Evolutionary conservation across 2,888 invertebrate genomes (phyloP).

Genomic region (Mesopsocus fuscifrons): DNA sequence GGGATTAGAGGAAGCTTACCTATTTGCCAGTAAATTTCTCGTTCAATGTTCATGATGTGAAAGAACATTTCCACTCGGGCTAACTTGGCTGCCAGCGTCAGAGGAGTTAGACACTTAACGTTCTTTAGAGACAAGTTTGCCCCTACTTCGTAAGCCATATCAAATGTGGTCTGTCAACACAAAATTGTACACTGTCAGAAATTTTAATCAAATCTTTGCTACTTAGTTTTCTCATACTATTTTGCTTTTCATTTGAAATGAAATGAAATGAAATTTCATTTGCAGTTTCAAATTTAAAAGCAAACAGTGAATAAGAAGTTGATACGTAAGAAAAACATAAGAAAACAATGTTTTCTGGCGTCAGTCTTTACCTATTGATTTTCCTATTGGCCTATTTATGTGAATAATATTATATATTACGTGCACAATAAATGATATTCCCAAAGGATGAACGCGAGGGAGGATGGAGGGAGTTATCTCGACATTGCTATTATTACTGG

Average conservation of each 20-base stretch:
- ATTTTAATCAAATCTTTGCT: conserved; percentile 4
- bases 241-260: too few relatives aligned
- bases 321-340: too few relatives aligned
- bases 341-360: too few relatives aligned
- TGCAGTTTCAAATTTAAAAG: not conserved
- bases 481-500: too few relatives aligned
- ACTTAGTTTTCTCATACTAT: too few relatives aligned
- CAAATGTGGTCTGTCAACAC: conserved; percentile 56
- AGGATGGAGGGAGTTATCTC: too few relatives aligned
- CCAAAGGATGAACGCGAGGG: too few relatives aligned
- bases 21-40: conserved; percentile 95
- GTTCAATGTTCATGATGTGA: conserved; percentile 86
- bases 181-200: conserved; percentile 1
- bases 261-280: conserved; percentile 9
- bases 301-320: not conserved
- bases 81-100: conserved; percentile 84
- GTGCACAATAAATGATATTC: too few relatives aligned
- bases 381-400: too few relatives aligned
- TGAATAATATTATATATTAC: too few relatives aligned
- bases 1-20: too few relatives aligned
- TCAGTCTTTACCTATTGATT: too few relatives aligned
- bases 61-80: conserved; percentile 92
- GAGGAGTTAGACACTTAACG: conserved; percentile 68
- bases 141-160: conserved; percentile 86
- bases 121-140: conserved; percentile 76